Percentiles rank a stretch among this genome's conserved stretches.
Conservation (phyloP, 2,888 invertebrate species). For the Watsonalla cultraria region DNA sequence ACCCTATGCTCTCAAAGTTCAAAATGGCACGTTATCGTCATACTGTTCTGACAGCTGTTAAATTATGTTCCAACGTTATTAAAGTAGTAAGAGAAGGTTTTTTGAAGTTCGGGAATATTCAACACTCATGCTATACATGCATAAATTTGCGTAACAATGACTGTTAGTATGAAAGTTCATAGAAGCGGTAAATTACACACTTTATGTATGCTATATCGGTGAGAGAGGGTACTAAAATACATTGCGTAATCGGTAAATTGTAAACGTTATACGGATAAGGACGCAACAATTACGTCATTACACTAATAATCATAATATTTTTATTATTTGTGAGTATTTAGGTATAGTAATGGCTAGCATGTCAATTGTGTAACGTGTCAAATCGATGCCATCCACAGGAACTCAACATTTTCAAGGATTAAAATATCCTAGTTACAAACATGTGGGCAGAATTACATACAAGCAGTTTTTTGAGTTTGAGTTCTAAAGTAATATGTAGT, state of each 20-base stretch:
- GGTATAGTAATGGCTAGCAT: too few species aligned
- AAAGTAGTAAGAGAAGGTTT: neutral
- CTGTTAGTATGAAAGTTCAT: neutral
- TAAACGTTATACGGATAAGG: neutral
- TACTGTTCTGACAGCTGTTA: slow-evolving; percentile 71
- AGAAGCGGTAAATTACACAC: neutral
- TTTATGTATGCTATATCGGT: neutral
- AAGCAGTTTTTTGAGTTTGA: too few species aligned
- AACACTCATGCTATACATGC: neutral
- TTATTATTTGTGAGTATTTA: too few species aligned
- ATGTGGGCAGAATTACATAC: too few species aligned
- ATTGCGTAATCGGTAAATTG: neutral
- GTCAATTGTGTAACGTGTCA: too few species aligned
- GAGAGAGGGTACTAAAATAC: neutral
- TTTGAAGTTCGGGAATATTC: neutral
- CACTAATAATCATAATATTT: neutral
- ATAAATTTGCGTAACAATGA: neutral
- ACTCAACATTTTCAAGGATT: too few species aligned
- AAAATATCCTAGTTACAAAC: too few species aligned
- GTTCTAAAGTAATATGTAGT: too few species aligned
- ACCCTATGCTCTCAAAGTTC: slow-evolving; percentile 59
- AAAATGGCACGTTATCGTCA: slow-evolving; percentile 54
- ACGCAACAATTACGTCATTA: neutral
- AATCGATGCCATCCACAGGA: too few species aligned
- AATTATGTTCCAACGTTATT: slow-evolving; percentile 49